These are phyloP conservation scores for Reticulitermes speratus DNA, from an alignment of 1,140 invertebrate species.

Conservation along the genomic window DNA sequence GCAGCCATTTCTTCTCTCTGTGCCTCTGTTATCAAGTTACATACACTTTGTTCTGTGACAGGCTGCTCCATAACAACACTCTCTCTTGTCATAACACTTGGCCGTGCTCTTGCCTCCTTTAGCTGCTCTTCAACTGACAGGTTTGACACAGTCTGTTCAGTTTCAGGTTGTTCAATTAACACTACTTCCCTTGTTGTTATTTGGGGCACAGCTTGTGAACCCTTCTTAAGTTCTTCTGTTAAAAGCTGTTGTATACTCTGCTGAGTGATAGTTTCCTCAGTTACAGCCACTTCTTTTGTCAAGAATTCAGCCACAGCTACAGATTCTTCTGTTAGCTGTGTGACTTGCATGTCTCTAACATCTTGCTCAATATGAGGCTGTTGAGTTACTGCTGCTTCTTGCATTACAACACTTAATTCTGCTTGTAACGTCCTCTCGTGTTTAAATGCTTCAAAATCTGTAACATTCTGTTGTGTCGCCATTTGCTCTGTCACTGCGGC, in stretches of 20 bases:
- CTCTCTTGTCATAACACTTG: neutral
- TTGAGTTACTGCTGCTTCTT: neutral
- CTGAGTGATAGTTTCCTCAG: slow-evolving; percentile 11
- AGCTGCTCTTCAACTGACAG: neutral
- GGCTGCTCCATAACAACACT: neutral
- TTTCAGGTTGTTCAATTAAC: neutral
- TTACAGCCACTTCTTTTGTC: slow-evolving; percentile 21
- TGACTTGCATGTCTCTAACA: neutral
- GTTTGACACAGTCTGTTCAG: neutral
- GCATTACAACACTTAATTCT: neutral
- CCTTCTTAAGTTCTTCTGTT: neutral
- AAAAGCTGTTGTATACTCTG: slow-evolving; percentile 22
- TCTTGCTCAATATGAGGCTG: neutral
- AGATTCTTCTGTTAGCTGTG: neutral
- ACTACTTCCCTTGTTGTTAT: slow-evolving; percentile 18
- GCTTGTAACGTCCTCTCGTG: neutral
- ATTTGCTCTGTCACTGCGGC: neutral
- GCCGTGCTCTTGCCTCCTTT: neutral
- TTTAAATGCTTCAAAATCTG: neutral
- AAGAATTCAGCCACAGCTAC: neutral
- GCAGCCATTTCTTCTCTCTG: neutral
- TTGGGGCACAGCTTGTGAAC: neutral
- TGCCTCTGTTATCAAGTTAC: neutral
- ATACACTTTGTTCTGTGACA: neutral
- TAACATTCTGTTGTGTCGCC: neutral